phyloP scores from a whole-genome alignment of 2,888 invertebrate genomes.

The Cephus rjabovi region DNA sequence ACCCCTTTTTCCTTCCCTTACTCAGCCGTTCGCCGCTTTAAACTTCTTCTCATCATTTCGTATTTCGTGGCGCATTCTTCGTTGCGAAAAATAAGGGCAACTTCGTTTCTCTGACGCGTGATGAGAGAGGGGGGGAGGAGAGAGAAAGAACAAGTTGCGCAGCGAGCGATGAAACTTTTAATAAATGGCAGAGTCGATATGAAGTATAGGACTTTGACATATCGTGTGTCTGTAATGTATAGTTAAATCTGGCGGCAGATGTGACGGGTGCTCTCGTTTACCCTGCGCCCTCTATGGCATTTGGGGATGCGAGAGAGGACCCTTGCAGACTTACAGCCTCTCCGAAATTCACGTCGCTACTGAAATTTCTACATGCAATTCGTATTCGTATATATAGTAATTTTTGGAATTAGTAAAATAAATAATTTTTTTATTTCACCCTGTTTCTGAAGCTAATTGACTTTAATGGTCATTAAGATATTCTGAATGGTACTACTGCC shows the following conservation, averaged over 20 bases:
- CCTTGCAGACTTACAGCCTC: constrained; percentile 31
- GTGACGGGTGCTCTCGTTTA: constrained; percentile 55
- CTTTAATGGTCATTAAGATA: neutral
- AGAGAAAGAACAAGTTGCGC: constrained; percentile 41
- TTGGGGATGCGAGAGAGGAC: constrained; percentile 18
- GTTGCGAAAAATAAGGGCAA: constrained; percentile 36
- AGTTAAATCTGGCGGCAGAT: constrained; percentile 67
- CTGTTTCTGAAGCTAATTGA: neutral
- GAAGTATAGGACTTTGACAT: constrained; percentile 68
- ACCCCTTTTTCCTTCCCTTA: neutral
- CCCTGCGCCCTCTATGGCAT: constrained; percentile 30
- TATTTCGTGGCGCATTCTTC: constrained; percentile 49
- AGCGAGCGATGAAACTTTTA: constrained; percentile 66
- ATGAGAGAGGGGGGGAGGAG: constrained; percentile 24
- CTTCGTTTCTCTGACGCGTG: constrained; percentile 15
- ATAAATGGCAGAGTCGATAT: constrained; percentile 67
- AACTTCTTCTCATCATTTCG: constrained; percentile 11
- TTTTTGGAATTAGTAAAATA: neutral
- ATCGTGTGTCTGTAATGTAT: constrained; percentile 68
- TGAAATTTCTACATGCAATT: neutral
- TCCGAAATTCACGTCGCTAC: constrained; percentile 34
- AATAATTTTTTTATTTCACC: neutral
- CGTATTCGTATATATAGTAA: neutral
- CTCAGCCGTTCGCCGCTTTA: neutral
- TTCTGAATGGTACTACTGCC: neutral